Evolutionary conservation across 2,888 invertebrate species (phyloP), one percentile per base, ranked within the genome.

Genomic region (Zygaena filipendulae): DNA sequence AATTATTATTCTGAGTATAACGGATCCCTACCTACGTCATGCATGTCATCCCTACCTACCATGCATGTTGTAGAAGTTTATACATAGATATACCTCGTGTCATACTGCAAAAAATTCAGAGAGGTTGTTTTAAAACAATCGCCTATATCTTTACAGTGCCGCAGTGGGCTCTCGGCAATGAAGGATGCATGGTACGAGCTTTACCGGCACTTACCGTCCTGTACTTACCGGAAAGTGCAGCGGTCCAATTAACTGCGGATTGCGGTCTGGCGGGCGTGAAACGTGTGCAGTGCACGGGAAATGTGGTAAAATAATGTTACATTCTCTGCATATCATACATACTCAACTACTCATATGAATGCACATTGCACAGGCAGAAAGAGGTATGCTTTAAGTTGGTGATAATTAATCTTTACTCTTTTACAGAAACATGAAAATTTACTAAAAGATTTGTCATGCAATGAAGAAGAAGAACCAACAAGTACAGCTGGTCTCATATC

Each of bases 201-300:
- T 67, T 90, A 42, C 88, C 90, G 3, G 88, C 88, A 16, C 67
- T 90, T 39, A 90, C 90, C 1, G 85, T 88, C 39, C 81, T 89
- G 33, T 91, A 88, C 54, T 81, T 90, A 51, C 90, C 90, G 13
- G 90, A 90, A 53, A 87, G 87, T 52, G 87, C 88, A 18, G 88
- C 88, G 24, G 84, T 90, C 27, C 89, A 88, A 58, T 72, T 90
- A 30, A 87, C 88, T 20, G 84, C 87, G 13, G 90, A 90, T 56
- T 90, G 90, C 45, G 89, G 89, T 27, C 64, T 88, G 35, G 88
- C 87, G 35, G 90, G 88, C 7, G 85, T 88, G 3, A 83, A 87
- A 50, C 82, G 87, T 37, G 85, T 90, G 32, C 84, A 88, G 39
- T 90, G 90, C 61, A 87, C 86, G 49, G 88, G 89, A 45, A 86